Conservation (phyloP, 2,113 vertebrate genomes). For the Aleadryas rufinucha region DNA sequence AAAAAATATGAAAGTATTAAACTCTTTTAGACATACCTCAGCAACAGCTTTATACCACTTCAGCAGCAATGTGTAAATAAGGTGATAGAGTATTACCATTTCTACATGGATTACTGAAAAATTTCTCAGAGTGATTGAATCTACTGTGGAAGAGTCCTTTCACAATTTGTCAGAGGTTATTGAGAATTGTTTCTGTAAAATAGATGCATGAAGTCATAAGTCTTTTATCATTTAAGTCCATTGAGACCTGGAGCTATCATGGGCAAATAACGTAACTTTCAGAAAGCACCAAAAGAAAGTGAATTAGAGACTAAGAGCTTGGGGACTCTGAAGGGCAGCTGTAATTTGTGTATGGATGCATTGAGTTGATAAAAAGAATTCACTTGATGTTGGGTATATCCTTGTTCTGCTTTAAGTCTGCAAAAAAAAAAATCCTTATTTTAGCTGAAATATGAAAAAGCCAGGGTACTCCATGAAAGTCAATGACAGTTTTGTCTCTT, state of each 20-base stretch:
- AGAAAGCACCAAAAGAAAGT: background rate
- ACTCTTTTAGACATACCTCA: background rate
- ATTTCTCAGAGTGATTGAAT: background rate
- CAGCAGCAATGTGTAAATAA: background rate
- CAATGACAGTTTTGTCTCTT: background rate
- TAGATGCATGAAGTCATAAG: accelerated
- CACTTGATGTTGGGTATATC: accelerated
- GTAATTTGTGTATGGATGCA: background rate
- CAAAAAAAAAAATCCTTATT: background rate
- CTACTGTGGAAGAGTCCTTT: background rate
- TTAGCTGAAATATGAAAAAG: background rate
- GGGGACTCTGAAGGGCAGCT: background rate
- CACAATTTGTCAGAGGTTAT: background rate
- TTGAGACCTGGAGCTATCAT: background rate
- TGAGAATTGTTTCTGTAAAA: background rate
- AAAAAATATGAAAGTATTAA: background rate
- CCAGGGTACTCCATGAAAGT: background rate
- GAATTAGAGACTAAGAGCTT: background rate
- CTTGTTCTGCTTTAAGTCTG: background rate
- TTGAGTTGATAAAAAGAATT: background rate
- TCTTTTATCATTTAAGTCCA: background rate
- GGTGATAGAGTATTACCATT: background rate
- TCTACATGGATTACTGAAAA: background rate
- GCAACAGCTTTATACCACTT: background rate
- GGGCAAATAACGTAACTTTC: background rate